Conservation (phyloP, 2,888 invertebrate species). For the Tetranychus piercei region DNA sequence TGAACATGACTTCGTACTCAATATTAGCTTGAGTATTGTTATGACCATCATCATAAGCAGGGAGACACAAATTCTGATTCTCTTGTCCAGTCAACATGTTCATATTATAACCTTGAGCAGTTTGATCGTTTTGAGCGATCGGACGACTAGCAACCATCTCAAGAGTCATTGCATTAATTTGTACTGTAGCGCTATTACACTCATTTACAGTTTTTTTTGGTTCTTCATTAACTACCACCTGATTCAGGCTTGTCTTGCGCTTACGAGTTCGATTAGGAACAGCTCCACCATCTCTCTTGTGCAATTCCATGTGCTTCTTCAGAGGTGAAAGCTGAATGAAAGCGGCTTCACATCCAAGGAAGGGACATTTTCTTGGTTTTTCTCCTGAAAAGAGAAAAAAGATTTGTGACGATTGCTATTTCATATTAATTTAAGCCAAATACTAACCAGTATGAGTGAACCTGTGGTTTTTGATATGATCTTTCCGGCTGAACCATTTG, state of each 20-base stretch:
- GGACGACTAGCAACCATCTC: neutral
- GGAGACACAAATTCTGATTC: neutral
- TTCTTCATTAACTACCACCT: neutral
- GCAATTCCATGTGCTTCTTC: conserved; percentile 9
- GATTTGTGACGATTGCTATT: neutral
- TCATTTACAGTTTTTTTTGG: neutral
- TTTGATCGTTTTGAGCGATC: neutral
- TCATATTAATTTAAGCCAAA: neutral
- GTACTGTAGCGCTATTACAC: neutral
- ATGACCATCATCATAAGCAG: neutral
- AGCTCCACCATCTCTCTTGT: neutral
- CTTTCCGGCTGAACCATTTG: conserved; percentile 5
- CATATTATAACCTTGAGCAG: neutral
- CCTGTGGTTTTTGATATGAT: conserved; percentile 6
- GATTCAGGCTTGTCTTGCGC: neutral
- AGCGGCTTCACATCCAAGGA: neutral
- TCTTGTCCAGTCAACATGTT: neutral
- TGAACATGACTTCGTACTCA: no score
- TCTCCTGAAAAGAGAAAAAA: neutral
- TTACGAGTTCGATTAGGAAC: conserved; percentile 10
- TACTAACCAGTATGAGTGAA: conserved; percentile 8
- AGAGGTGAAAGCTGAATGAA: conserved; percentile 1
- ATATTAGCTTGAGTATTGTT: neutral
- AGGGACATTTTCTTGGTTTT: conserved; percentile 10
- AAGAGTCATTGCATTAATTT: neutral